Percentiles rank a stretch among this genome's conserved stretches.
Evolutionary conservation across 1,140 invertebrate species (phyloP).

Genomic region (Atta colombica): DNA sequence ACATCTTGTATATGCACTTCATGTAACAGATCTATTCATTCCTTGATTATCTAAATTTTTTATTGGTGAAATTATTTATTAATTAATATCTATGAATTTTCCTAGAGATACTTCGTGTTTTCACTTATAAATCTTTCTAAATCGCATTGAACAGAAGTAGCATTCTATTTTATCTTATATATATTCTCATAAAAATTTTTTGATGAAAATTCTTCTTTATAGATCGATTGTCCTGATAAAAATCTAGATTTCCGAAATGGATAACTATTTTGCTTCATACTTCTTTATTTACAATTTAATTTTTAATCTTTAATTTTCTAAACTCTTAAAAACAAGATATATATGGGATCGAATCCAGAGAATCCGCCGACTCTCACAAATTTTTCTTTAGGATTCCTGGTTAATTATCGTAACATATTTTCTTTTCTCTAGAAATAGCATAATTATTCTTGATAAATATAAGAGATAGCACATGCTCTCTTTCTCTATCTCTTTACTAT

Average conservation of each 20-base stretch:
- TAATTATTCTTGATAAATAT: background rate
- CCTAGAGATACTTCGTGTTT: background rate
- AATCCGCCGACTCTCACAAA: background rate
- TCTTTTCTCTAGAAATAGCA: background rate
- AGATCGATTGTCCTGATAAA: background rate
- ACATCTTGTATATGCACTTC: constrained; percentile 18
- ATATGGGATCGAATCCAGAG: background rate
- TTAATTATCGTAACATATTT: background rate
- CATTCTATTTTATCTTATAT: background rate
- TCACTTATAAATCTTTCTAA: background rate
- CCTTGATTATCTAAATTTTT: background rate
- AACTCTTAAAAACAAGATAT: background rate
- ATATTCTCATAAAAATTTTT: background rate
- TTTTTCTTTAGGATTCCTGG: background rate
- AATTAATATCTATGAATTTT: background rate
- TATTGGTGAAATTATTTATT: background rate
- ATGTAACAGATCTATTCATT: background rate
- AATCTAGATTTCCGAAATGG: background rate
- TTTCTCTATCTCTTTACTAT: background rate
- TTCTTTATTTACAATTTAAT: background rate
- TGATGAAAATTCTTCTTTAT: background rate
- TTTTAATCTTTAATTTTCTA: background rate
- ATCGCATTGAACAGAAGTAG: background rate
- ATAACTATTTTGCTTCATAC: background rate
- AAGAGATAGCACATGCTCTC: background rate